These are phyloP conservation scores for Hyphantria cunea DNA, from an alignment of 1,140 invertebrate genomes.

Conservation along the genomic window DNA sequence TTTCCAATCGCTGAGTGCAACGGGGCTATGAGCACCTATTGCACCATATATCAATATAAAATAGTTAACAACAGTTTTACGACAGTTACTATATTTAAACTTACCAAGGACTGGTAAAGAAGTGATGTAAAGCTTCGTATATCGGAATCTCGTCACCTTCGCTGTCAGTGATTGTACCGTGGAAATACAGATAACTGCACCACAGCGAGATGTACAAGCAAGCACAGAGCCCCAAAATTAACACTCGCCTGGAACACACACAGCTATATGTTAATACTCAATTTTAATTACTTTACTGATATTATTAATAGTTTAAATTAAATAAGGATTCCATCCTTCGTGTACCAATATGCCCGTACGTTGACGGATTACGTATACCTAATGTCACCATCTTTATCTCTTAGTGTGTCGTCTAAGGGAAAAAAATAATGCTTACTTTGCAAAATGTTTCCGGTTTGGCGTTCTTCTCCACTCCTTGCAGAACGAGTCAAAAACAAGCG, in stretches of 20 bases:
- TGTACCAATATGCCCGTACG: too few relatives aligned
- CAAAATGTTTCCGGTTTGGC: slow-evolving; percentile 79
- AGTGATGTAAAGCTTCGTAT: slow-evolving; percentile 93
- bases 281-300: not conserved
- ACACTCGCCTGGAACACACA: slow-evolving; percentile 68
- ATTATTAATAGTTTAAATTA: not conserved
- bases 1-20: too few relatives aligned
- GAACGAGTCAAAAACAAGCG: slow-evolving; percentile 87
- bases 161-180: slow-evolving; percentile 92
- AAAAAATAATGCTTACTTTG: slow-evolving; percentile 48
- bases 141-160: slow-evolving; percentile 94
- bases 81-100: not conserved
- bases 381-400: too few relatives aligned
- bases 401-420: too few relatives aligned
- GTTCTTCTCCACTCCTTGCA: slow-evolving; percentile 90
- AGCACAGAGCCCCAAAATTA: slow-evolving; percentile 83
- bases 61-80: too few relatives aligned
- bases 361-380: too few relatives aligned
- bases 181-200: slow-evolving; percentile 93
- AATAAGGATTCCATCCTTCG: too few relatives aligned
- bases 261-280: not conserved
- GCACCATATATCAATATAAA: too few relatives aligned
- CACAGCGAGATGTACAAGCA: slow-evolving; percentile 89
- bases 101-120: slow-evolving; percentile 92
- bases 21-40: too few relatives aligned